These are phyloP conservation scores for Choloepus didactylus DNA, from an alignment of 2,797 vertebrate genomes.

Conservation along the genomic window DNA sequence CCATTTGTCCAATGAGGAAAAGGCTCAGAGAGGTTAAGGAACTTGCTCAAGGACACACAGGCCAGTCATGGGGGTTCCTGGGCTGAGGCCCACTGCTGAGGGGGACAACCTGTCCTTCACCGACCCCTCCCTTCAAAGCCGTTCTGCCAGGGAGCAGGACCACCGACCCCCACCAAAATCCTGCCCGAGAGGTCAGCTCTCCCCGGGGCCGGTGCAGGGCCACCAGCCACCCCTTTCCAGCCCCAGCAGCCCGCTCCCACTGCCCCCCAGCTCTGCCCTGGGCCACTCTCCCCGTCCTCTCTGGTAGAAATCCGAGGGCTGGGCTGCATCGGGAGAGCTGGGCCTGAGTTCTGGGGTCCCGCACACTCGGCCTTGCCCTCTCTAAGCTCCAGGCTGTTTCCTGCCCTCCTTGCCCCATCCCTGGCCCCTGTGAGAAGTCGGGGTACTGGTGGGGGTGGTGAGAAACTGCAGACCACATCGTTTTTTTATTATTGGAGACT, in stretches of 20 bases:
- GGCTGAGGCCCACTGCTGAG: fast-evolving
- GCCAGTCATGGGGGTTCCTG: fast-evolving
- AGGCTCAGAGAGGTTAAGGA: background rate
- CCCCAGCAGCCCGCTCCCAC: background rate
- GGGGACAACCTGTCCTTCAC: fast-evolving
- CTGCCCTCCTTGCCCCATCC: background rate
- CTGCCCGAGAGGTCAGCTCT: background rate
- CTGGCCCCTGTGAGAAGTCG: background rate
- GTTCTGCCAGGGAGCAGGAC: background rate
- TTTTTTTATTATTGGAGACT: background rate
- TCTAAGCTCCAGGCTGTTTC: background rate
- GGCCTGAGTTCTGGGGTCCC: fast-evolving
- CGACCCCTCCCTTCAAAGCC: background rate
- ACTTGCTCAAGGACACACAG: background rate
- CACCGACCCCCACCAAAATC: too few species aligned
- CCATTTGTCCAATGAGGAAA: fast-evolving
- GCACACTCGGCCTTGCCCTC: fast-evolving
- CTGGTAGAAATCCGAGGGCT: too few species aligned
- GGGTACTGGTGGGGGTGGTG: background rate
- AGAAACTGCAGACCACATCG: background rate
- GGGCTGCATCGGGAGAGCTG: background rate
- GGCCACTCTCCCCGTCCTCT: background rate
- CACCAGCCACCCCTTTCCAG: background rate
- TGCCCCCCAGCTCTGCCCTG: background rate
- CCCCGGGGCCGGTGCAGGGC: background rate